A percentile compares a stretch with the other conserved stretches of the same genome.
Evolutionary conservation across 1,140 invertebrate genomes (phyloP).

Genomic region (Diuraphis noxia): DNA sequence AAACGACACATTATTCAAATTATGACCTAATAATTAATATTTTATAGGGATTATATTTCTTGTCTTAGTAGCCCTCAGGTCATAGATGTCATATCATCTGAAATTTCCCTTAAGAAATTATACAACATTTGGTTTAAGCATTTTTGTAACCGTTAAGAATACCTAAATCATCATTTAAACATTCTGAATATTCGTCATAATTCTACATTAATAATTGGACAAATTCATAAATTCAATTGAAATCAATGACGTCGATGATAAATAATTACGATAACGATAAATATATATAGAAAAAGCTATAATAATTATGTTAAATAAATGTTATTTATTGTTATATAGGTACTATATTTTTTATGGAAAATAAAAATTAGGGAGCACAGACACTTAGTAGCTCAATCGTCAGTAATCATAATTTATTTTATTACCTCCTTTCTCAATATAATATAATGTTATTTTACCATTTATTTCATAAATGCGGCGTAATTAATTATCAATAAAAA

Average conservation of each 20-base stretch:
- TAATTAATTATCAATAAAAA: background rate
- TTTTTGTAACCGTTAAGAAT: background rate
- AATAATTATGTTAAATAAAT: background rate
- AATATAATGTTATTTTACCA: background rate
- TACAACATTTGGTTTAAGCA: background rate
- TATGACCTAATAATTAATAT: background rate
- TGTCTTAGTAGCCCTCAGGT: background rate
- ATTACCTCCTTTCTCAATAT: background rate
- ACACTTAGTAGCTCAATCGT: background rate
- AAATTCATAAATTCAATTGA: background rate
- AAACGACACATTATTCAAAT: slow-evolving; percentile 9
- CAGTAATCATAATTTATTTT: background rate
- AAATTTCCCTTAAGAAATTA: background rate
- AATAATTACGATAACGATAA: too few relatives aligned
- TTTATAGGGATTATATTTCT: background rate
- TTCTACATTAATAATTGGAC: background rate
- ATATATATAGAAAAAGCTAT: background rate
- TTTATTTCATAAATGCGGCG: background rate
- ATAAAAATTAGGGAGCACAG: background rate
- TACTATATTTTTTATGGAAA: background rate
- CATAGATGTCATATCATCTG: background rate
- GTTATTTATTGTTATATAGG: background rate
- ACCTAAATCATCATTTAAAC: background rate
- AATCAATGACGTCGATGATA: background rate
- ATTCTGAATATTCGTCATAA: background rate